Percentiles rank a stretch among this genome's conserved stretches.
Evolutionary conservation across 64 coral and sea anemone species (phyloP).

Genomic region (Catalaphyllia jardinei): DNA sequence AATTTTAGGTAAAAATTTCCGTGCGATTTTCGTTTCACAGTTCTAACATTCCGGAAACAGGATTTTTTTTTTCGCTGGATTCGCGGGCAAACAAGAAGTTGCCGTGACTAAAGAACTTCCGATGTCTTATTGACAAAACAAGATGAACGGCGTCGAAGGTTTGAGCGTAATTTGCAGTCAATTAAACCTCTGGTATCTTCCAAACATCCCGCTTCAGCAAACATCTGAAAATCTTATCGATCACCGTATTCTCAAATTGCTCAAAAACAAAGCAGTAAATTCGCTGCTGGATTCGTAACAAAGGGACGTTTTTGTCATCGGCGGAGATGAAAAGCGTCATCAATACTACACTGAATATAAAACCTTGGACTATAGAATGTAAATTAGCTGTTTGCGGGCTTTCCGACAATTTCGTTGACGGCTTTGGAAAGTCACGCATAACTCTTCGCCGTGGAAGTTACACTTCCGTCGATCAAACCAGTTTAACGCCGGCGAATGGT

Average conservation of each 20-base stretch:
- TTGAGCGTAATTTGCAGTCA: slow-evolving; percentile 43
- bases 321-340: slow-evolving; percentile 11
- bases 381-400: slow-evolving; percentile 29
- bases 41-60: not conserved
- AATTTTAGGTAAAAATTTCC: not conserved
- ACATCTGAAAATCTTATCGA: not conserved
- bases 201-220: not conserved
- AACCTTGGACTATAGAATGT: not conserved
- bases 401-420: slow-evolving; percentile 9
- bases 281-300: not conserved
- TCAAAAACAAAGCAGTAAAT: not conserved
- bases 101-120: slow-evolving; percentile 28
- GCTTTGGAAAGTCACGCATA: slow-evolving; percentile 32
- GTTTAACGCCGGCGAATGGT: not conserved
- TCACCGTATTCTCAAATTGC: not conserved
- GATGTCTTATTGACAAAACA: slow-evolving; percentile 40
- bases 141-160: slow-evolving; percentile 11
- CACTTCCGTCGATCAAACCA: slow-evolving; percentile 30
- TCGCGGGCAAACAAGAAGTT: not conserved
- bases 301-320: not conserved
- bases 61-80: not conserved
- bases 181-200: slow-evolving; percentile 8
- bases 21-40: not conserved
- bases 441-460: not conserved
- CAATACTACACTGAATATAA: not conserved